phyloP scores from a whole-genome alignment of 2,113 vertebrate species.

The Macrotus californicus region DNA sequence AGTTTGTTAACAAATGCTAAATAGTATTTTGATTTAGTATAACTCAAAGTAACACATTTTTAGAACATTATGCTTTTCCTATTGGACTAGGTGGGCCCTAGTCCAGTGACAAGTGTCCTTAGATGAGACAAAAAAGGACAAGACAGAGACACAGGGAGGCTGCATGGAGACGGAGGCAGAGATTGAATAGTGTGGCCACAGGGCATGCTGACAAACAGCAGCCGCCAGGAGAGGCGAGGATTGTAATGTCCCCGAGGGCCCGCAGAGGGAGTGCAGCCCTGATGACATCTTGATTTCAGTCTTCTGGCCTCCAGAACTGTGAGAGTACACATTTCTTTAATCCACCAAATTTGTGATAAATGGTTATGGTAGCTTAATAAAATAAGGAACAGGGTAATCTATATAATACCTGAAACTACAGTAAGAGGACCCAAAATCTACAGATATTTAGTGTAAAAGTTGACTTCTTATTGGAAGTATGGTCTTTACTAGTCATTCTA shows the following conservation, averaged over 20 bases:
- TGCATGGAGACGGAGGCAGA: neutral
- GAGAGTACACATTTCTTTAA: neutral
- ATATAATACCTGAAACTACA: neutral
- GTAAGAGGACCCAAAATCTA: neutral
- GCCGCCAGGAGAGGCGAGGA: neutral
- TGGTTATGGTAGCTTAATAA: neutral
- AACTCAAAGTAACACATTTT: neutral
- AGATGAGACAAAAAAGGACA: neutral
- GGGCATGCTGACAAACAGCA: too few relatives aligned
- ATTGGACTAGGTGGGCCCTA: neutral
- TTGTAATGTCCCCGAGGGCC: neutral
- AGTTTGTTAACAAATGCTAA: neutral
- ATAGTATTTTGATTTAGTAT: neutral
- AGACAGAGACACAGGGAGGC: neutral
- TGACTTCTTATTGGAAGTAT: neutral
- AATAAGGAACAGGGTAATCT: neutral
- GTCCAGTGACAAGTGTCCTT: neutral
- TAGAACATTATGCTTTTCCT: neutral
- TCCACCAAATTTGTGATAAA: neutral
- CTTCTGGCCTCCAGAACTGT: neutral
- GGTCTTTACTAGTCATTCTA: neutral
- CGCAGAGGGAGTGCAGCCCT: neutral
- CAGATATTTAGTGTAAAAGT: neutral
- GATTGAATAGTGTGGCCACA: fast-evolving
- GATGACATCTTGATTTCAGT: neutral